Evolutionary conservation across 2,797 vertebrate species (phyloP).

Genomic region (Syndactyla subalaris): DNA sequence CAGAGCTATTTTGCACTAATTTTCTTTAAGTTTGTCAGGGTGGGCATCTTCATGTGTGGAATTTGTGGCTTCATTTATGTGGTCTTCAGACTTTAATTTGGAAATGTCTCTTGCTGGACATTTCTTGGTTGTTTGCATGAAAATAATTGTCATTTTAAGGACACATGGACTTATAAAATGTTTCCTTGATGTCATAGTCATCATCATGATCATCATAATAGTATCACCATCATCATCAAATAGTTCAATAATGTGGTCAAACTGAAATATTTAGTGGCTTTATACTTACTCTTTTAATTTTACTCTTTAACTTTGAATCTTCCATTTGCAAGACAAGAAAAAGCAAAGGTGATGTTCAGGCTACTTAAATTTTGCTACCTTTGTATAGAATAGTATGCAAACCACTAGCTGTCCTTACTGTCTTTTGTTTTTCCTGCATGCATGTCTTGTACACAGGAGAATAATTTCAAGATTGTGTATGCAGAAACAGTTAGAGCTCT

Average conservation of each 20-base stretch:
- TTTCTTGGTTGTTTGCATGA: background rate
- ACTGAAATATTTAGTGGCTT: background rate
- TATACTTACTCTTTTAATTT: background rate
- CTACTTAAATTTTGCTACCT: background rate
- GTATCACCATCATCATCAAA: background rate
- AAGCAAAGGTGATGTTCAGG: background rate
- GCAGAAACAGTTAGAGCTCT: background rate
- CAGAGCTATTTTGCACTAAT: background rate
- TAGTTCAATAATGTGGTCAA: background rate
- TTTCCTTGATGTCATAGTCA: background rate
- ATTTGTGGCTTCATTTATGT: background rate
- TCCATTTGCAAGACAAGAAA: background rate
- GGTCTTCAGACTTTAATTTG: background rate
- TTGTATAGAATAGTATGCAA: background rate
- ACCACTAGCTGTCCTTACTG: background rate
- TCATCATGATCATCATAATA: background rate
- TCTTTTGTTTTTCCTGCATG: background rate
- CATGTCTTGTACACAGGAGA: background rate
- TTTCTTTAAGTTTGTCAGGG: background rate
- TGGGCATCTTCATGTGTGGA: background rate
- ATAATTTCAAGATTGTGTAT: background rate
- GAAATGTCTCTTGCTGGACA: background rate
- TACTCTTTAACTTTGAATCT: background rate
- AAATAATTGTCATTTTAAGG: background rate
- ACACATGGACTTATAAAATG: accelerated